Base-by-base conservation (phyloP, 2,888 invertebrate genomes). In the Dastarcus helophoroides region DNA sequence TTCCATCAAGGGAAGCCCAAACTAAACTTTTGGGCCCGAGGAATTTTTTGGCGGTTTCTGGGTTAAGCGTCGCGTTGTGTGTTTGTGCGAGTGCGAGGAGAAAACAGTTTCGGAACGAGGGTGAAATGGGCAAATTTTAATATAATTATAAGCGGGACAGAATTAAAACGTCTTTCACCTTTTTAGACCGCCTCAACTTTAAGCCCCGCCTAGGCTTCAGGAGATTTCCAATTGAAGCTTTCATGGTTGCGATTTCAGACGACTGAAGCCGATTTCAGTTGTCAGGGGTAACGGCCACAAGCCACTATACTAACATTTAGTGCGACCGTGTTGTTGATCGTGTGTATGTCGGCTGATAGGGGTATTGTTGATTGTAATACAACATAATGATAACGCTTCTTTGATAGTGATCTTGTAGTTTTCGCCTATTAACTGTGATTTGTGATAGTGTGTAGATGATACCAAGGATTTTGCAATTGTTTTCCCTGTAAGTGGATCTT, bases 221-320 rank as follows among this genome's bases (percentile, higher is more conserved):
- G 41, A 35, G 39, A 39, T 41, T 39, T 29, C 57, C 56, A 57
- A 57, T 55, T 30, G 30, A n/a, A 16, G 15, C 6, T 15, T 23
- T 19, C 23, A 25, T 26, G 22, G 29, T 8, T 7, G 33, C 60
- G 60, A 47, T 27, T 4, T 5, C 10, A 3, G 10, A n/a, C 62
- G 62, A 51, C 35, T 12, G 11, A 24, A 4, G 11, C 29, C 63
- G 63, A 62, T 33, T 21, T 24, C 32, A 43, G 63, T 62, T 63
- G 60, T 60, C 50, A 61, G 49, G 62, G 62, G 63, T 53, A 52
- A 62, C 62, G 54, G 47, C 48, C 46, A 50, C 51, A 58, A 52
- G 50, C 55, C 47, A 50, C 43, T 50, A 48, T 51, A 47, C 51
- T 48, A 54, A 56, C 57, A 54, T 46, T 60, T 57, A 62, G 62